Conservation (phyloP, 2,797 vertebrate species). For the Muraenolepis orangiensis region DNA sequence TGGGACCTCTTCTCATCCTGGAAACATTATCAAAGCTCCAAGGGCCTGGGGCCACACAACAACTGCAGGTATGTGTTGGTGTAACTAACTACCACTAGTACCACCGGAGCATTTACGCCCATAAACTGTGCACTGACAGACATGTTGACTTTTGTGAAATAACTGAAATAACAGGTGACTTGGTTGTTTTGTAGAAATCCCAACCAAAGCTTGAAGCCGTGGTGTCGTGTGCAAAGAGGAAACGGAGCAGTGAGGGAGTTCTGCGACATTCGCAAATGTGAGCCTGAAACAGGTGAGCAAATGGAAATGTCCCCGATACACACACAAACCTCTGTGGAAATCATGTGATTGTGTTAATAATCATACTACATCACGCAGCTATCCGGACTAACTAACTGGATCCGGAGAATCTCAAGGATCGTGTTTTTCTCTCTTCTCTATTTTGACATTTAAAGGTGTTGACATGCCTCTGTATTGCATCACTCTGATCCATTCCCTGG, state of each 20-base stretch:
- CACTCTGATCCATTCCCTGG: background rate
- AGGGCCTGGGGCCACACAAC: slow-evolving; percentile 77
- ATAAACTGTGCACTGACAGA: background rate
- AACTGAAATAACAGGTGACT: background rate
- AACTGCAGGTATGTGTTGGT: slow-evolving; percentile 85
- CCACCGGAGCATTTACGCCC: background rate
- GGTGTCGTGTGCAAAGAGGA: slow-evolving; percentile 76
- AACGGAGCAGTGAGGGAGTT: slow-evolving; percentile 22
- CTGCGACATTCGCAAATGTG: slow-evolving; percentile 73
- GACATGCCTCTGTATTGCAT: background rate
- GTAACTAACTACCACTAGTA: background rate
- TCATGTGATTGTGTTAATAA: background rate
- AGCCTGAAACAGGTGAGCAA: slow-evolving; percentile 23
- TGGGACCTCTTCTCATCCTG: slow-evolving; percentile 60
- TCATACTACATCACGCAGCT: background rate
- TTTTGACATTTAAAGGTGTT: background rate
- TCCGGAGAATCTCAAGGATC: background rate
- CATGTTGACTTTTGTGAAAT: background rate
- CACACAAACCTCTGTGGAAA: background rate
- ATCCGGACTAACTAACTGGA: background rate
- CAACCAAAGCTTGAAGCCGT: slow-evolving; percentile 70
- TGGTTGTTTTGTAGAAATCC: slow-evolving; percentile 79
- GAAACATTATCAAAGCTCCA: background rate
- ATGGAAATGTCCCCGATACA: background rate
- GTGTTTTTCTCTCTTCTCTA: no score